Evolutionary conservation across 2,113 vertebrate species (phyloP).

Genomic region (Tamias sibiricus): DNA sequence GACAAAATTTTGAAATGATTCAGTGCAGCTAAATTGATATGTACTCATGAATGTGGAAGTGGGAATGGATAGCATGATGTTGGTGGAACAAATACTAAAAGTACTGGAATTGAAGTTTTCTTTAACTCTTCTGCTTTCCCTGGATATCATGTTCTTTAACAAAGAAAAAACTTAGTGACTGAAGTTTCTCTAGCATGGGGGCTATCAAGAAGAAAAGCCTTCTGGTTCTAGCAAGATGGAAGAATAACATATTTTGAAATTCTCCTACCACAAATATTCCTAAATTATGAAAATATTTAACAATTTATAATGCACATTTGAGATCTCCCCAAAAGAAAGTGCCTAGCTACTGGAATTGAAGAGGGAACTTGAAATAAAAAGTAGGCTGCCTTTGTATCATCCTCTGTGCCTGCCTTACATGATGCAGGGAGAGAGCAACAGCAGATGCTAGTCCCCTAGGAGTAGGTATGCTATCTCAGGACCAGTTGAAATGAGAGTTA

Average conservation of each 20-base stretch:
- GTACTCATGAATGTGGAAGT: background rate
- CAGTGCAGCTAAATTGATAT: background rate
- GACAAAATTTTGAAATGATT: background rate
- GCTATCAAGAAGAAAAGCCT: background rate
- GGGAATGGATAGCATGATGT: background rate
- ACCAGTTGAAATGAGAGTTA: background rate
- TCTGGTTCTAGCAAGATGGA: background rate
- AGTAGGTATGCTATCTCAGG: background rate
- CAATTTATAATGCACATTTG: background rate
- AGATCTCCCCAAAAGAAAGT: background rate
- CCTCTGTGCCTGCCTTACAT: rapidly evolving
- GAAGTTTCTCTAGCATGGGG: background rate
- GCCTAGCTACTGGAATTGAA: background rate
- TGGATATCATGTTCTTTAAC: background rate
- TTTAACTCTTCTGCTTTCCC: background rate
- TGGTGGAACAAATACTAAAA: background rate
- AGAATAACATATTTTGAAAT: background rate
- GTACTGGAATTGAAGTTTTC: background rate
- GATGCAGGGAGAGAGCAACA: background rate
- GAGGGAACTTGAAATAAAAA: background rate
- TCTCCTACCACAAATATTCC: background rate
- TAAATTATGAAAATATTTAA: background rate
- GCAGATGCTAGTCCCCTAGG: background rate
- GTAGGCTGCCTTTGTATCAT: background rate
- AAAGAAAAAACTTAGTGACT: background rate